Percentiles rank a stretch among this genome's conserved stretches.
phyloP scores from a whole-genome alignment of 2,113 vertebrate species.

The Nerophis ophidion region DNA sequence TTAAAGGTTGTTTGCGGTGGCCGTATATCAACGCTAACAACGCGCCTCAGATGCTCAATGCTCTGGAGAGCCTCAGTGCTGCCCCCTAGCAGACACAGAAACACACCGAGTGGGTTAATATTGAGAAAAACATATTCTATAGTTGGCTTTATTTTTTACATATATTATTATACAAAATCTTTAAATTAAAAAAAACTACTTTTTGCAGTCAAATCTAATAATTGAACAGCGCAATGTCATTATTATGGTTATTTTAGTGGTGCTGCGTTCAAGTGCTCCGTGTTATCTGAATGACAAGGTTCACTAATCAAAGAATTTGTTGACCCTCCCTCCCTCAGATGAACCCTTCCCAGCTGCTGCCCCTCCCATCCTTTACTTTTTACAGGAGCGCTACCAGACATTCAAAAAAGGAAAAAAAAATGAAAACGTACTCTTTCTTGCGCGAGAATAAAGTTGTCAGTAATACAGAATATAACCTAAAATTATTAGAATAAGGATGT shows the following conservation, averaged over 20 bases:
- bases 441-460: too few species aligned
- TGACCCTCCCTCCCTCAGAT: slow-evolving; percentile 46
- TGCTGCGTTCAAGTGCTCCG: neutral
- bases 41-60: neutral
- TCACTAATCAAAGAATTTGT: slow-evolving; percentile 73
- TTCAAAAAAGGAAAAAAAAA: too few species aligned
- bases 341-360: slow-evolving; percentile 35
- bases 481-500: too few species aligned
- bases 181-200: too few species aligned
- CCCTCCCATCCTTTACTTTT: slow-evolving; percentile 14
- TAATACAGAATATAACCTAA: too few species aligned
- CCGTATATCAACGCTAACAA: slow-evolving; percentile 51
- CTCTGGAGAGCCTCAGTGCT: slow-evolving; percentile 8
- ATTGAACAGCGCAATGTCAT: too few species aligned
- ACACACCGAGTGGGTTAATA: neutral
- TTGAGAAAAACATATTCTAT: too few species aligned
- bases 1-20: slow-evolving; percentile 45
- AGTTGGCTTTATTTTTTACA: too few species aligned
- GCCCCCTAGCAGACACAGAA: slow-evolving; percentile 46
- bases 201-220: too few species aligned
- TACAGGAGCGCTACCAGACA: neutral
- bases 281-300: slow-evolving; percentile 62
- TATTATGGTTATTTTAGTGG: too few species aligned
- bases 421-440: too few species aligned
- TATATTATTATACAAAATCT: too few species aligned